Percentiles rank a stretch among this genome's conserved stretches.
Conservation (phyloP, 2,888 invertebrate genomes). For the Parnassius glacialis region DNA sequence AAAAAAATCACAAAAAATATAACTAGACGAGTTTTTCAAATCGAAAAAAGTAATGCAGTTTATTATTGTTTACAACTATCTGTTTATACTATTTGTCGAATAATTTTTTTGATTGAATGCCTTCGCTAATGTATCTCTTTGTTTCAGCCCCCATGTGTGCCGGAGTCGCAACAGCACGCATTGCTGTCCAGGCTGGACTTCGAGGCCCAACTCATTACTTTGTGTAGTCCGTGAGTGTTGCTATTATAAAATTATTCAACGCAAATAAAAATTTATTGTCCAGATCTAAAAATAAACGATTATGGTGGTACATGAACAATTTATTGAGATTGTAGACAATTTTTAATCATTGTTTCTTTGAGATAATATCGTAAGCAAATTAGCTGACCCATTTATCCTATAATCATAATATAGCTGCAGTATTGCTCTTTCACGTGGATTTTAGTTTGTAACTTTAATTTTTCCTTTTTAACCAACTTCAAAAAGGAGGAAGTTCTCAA, state of each 20-base stretch:
- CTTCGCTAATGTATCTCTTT: conserved; percentile 30
- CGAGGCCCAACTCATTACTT: conserved; percentile 85
- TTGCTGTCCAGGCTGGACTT: conserved; percentile 93
- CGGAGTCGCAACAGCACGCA: conserved; percentile 86
- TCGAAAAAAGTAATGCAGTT: too few species aligned
- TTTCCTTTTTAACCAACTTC: too few species aligned
- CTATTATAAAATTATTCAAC: not conserved
- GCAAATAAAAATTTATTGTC: not conserved
- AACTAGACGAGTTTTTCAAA: too few species aligned
- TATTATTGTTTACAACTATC: too few species aligned
- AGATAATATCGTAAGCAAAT: not conserved
- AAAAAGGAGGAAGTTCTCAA: too few species aligned
- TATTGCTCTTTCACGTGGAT: too few species aligned
- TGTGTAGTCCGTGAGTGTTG: conserved; percentile 91
- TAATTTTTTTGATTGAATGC: too few species aligned
- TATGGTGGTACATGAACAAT: not conserved
- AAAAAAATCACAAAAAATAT: too few species aligned
- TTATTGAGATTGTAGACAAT: not conserved
- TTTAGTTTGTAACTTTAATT: too few species aligned
- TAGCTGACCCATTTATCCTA: too few species aligned
- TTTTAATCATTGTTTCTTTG: not conserved
- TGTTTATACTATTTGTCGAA: too few species aligned
- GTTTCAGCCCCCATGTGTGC: conserved; percentile 90
- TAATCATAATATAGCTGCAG: too few species aligned
- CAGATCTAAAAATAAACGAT: not conserved